Base-by-base conservation (phyloP, 2,797 vertebrate species). In the Tragelaphus oryx region DNA sequence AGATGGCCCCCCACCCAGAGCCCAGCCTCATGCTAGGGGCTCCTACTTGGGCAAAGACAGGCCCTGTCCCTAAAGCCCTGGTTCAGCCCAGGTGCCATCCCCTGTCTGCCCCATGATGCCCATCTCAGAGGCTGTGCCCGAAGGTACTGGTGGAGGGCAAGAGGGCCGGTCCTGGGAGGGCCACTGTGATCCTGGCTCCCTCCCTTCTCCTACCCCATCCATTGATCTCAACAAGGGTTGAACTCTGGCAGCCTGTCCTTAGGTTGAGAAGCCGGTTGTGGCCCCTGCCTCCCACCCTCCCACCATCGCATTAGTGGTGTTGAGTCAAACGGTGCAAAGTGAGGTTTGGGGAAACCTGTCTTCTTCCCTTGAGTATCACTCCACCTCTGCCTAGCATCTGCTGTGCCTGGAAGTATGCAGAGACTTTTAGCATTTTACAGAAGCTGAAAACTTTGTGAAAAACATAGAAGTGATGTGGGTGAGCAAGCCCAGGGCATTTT, bases 281-380 rank as follows among this genome's bases (percentile, higher is more conserved):
- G 50, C 8, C 33, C 59, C 65, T 44, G 28, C 28, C 44, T 83
- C 26, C 65, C 16, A 7, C n/a, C n/a, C 12, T 30, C 55, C 6
- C 6, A 8, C 18, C 68, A 41, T 24, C 20, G 55, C 14, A 9
- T 30, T 30, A 14, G 22, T 2, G 4, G 13, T 0, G 2, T 71
- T 12, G 60, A 74, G 24, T 59, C 33, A 0, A 7, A 4, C 0
- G 0, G 37, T 7, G 1, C 5, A 9, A 12, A 17, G 59, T 5
- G 22, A 28, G 48, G 46, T 50, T 57, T 33, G 2, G 44, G 22
- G 28, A 26, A 16, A 8, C 0, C 0, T 7, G 14, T 59, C 60
- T 52, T 55, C 24, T 57, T 9, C 26, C 55, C 46, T 8, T 4
- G 24, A 81, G 41, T 7, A 1, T 5, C 24, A 24, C 20, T 4